phyloP scores from a whole-genome alignment of 1,140 invertebrate species.

The Drosophila albomicans region DNA sequence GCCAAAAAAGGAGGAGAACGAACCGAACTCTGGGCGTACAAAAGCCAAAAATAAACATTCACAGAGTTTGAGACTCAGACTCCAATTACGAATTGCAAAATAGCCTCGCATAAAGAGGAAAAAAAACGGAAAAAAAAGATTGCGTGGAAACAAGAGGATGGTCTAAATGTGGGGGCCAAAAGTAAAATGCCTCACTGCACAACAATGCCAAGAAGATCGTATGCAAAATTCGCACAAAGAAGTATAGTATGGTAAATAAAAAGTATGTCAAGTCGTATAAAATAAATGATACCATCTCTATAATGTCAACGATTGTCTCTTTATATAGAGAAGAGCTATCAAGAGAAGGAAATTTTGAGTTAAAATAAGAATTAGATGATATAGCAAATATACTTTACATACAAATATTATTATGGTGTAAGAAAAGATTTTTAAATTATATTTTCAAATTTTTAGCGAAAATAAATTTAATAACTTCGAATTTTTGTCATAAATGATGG shows the following conservation, averaged over 20 bases:
- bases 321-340: too few relatives aligned
- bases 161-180: neutral
- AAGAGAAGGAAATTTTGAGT: too few relatives aligned
- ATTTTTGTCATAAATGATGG: too few relatives aligned
- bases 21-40: constrained; percentile 30
- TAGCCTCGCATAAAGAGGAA: constrained; percentile 27
- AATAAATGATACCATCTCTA: too few relatives aligned
- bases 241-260: neutral
- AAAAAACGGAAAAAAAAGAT: constrained; percentile 10
- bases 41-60: constrained; percentile 75
- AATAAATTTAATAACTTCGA: too few relatives aligned
- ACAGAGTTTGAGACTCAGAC: constrained; percentile 42
- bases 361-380: neutral
- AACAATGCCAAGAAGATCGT: constrained; percentile 1
- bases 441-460: too few relatives aligned
- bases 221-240: constrained; percentile 1
- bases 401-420: too few relatives aligned
- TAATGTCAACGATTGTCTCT: too few relatives aligned
- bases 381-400: too few relatives aligned
- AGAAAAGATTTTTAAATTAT: too few relatives aligned
- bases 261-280: neutral
- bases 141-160: constrained; percentile 1
- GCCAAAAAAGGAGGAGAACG: constrained; percentile 36
- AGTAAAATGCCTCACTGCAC: constrained; percentile 5
- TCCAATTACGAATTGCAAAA: constrained; percentile 75